Evolutionary conservation across 2,888 invertebrate species (phyloP), one percentile per base, ranked within the genome.

Genomic region (Brachypalpus laphriformis): DNA sequence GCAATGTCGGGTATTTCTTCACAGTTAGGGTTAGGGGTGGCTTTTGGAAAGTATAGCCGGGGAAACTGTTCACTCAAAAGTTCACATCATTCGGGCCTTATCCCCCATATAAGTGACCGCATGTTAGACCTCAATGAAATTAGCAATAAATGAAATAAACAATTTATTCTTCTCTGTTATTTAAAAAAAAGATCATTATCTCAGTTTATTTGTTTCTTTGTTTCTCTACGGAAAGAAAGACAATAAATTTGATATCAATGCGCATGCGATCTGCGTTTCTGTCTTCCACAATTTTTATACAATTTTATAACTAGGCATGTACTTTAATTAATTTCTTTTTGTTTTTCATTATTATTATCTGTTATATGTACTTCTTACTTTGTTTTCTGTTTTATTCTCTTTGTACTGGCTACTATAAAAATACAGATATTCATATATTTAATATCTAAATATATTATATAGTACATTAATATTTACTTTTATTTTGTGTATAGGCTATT

Each of bases 371-470:
- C 5, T 25, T 25, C 16, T 22, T 40, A 20, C 22, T 68, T 74
- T 51, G 4, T 42, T 56, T 63, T 49, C 9, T 42, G 45, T 61
- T 51, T 47, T 70, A 31, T 63, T 61, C 16, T 66, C 25, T 86
- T 86, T 86, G 86, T 86, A 86, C 86, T 86, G 86, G 86, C 86
- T 86, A 82, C 77, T 86, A 86, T 77, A 86, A 86, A 86, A 86
- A 86, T 85, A 85, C 85, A 83, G 86, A 75, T 87, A 70, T 72
- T 89, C 88, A 86, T 87, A 87, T 87, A 86, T 87, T 82, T 71
- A 82, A 87, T 87, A 66, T 65, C 56, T 85, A 82, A 77, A 82
- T 83, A 87, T 45, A 42, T 82, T 76, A 22, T 86, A 72, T 77
- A 68, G 76, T 76, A 56, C 34, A 71, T 74, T 74, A 45, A 51